Evolutionary conservation across 2,888 invertebrate genomes (phyloP).

Genomic region (Leptinotarsa juncta): DNA sequence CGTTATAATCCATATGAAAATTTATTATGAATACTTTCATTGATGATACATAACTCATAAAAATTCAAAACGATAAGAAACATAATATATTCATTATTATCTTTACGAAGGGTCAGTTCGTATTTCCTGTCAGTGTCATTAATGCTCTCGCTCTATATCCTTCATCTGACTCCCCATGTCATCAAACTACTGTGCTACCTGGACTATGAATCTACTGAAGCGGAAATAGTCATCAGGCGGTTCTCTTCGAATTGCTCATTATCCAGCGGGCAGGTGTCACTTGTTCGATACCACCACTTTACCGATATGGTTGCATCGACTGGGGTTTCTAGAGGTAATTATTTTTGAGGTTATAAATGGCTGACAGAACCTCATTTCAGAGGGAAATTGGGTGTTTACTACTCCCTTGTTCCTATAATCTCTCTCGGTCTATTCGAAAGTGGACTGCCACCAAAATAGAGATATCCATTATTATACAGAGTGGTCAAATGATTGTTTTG

Average conservation of each 20-base stretch:
- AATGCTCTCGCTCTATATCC: too few relatives aligned
- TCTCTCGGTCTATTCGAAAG: not conserved
- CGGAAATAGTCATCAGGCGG: conserved; percentile 9
- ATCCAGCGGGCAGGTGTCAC: conserved; percentile 3
- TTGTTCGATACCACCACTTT: conserved; percentile 8
- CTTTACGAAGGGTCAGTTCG: too few relatives aligned
- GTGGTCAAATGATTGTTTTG: not conserved
- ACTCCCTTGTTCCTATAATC: not conserved
- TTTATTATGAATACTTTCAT: too few relatives aligned
- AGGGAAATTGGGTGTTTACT: conserved; percentile 6
- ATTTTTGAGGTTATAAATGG: conserved; percentile 12
- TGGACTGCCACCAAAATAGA: not conserved
- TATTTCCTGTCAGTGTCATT: too few relatives aligned
- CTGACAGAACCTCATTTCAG: conserved; percentile 6
- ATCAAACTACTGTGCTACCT: not conserved
- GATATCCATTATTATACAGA: not conserved
- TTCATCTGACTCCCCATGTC: too few relatives aligned
- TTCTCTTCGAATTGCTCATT: conserved; percentile 7
- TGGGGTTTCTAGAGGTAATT: conserved; percentile 4
- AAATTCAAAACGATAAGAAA: too few relatives aligned
- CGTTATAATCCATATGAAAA: too few relatives aligned
- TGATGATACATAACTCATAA: too few relatives aligned
- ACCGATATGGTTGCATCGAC: not conserved
- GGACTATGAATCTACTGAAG: conserved; percentile 3
- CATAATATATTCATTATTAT: too few relatives aligned